A percentile compares a stretch with the other conserved stretches of the same genome.
Evolutionary conservation across 2,888 invertebrate species (phyloP).

Genomic region (Ormyrus nitidulus): DNA sequence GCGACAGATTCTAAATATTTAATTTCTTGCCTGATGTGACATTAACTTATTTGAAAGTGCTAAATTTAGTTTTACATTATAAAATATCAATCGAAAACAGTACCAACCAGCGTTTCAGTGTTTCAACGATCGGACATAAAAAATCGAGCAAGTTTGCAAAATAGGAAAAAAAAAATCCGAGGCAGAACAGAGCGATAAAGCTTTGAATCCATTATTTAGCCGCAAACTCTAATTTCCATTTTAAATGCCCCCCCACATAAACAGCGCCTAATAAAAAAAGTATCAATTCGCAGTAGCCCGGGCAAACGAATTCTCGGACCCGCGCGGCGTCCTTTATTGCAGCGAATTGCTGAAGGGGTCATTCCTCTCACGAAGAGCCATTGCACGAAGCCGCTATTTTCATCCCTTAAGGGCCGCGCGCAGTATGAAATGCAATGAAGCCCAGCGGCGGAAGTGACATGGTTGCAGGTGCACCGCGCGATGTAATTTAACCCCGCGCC

Average conservation of each 20-base stretch:
- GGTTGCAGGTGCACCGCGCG: slow-evolving; percentile 27
- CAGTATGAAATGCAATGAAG: slow-evolving; percentile 25
- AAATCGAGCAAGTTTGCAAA: too few species aligned
- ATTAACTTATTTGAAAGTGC: too few species aligned
- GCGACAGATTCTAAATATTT: too few species aligned
- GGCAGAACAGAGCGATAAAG: too few species aligned
- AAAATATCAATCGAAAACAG: too few species aligned
- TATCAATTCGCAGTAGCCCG: neutral
- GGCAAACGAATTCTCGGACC: neutral
- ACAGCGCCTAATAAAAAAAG: neutral
- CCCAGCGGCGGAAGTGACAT: slow-evolving; percentile 37
- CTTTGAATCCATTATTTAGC: too few species aligned
- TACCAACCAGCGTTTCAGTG: too few species aligned
- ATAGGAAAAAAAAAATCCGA: too few species aligned
- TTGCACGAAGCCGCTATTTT: slow-evolving; percentile 9
- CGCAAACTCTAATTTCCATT: neutral
- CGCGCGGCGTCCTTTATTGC: slow-evolving; percentile 7
- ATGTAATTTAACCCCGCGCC: slow-evolving; percentile 25
- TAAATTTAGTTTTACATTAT: too few species aligned
- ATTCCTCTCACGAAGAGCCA: slow-evolving; percentile 4
- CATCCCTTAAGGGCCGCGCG: neutral
- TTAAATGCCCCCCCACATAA: neutral
- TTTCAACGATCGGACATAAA: too few species aligned
- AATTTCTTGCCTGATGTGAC: too few species aligned
- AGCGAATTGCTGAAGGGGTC: slow-evolving; percentile 3